Base-by-base conservation (phyloP, 2,888 invertebrate species). In the Nomada goodeniana region DNA sequence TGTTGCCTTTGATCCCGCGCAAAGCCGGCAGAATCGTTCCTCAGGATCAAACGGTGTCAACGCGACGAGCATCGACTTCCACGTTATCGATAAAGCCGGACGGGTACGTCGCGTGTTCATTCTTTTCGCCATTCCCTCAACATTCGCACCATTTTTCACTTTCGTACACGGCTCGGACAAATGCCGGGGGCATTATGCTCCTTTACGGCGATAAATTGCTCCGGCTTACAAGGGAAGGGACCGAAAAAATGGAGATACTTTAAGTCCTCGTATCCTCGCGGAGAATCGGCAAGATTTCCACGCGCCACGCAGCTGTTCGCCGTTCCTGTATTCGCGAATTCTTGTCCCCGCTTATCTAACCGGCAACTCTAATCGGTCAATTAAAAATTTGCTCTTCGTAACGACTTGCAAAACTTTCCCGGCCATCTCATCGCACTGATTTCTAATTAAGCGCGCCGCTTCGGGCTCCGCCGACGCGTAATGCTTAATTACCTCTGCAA, bases 401-500 rank as follows among this genome's bases (percentile, higher is more conserved):
- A 44, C 11, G 23, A 13, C 0, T 3, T 11, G 11, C 15, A 29
- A 11, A 18, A 42, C 15, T 26, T 60, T 59, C 70, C 47, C 47
- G 47, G 47, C 20, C 15, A 50, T 71, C 50, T 60, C 75, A 18
- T 64, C 64, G 15, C 20, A 63, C 9, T 11, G 57, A 61, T 74
- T 74, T 67, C 74, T 74, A 78, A 78, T 78, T 69, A 69, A 59
- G 57, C 63, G 23, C 5, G 44, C 10, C 67, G 36, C 42, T 36
- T 42, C 52, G 1, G 26, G 52, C 20, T 44, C 20, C 23, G 7
- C 29, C 50, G 26, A 10, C 15, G 20, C 61, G 61, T 55, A 36
- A 26, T 13, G 70, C 65, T 82, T 67, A 79, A 82, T 82, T 82
- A 75, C 55, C 69, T 53, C 57, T 18, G 61, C 53, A 74, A 82